Evolutionary conservation across 2,888 invertebrate genomes (phyloP).

Genomic region (Drepana falcataria): DNA sequence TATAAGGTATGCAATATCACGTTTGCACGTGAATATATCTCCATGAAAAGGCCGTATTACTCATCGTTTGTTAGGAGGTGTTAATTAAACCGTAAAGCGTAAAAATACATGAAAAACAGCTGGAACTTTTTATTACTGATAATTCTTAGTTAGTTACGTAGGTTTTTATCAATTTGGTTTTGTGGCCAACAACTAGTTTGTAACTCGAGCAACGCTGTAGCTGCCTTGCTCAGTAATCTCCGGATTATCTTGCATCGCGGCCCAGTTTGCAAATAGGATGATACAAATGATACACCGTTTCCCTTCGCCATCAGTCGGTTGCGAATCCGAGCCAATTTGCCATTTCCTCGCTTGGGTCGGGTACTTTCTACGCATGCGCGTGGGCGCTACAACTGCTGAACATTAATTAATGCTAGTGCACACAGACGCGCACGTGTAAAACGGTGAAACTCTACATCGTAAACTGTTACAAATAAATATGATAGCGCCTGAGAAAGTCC

Average conservation of each 20-base stretch:
- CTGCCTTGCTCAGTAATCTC: not conserved
- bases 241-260: not conserved
- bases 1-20: no score
- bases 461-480: slow-evolving; percentile 40
- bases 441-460: slow-evolving; percentile 28
- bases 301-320: slow-evolving; percentile 10
- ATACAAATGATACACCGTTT: slow-evolving; percentile 14
- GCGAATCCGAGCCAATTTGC: slow-evolving; percentile 36
- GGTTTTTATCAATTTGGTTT: no score
- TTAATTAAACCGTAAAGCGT: no score
- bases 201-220: not conserved
- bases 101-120: no score
- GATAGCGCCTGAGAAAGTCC: slow-evolving; percentile 24
- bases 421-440: slow-evolving; percentile 30
- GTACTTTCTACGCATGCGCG: slow-evolving; percentile 30
- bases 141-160: no score
- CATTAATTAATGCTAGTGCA: slow-evolving; percentile 60
- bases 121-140: no score
- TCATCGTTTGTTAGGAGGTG: no score
- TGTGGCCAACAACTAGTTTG: not conserved
- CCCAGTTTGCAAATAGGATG: slow-evolving; percentile 6
- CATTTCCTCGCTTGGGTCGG: slow-evolving; percentile 17
- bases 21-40: no score
- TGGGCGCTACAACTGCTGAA: slow-evolving; percentile 41
- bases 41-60: no score